These are phyloP conservation scores for Drosophila azteca DNA, from an alignment of 1,140 invertebrate species.

Conservation along the genomic window DNA sequence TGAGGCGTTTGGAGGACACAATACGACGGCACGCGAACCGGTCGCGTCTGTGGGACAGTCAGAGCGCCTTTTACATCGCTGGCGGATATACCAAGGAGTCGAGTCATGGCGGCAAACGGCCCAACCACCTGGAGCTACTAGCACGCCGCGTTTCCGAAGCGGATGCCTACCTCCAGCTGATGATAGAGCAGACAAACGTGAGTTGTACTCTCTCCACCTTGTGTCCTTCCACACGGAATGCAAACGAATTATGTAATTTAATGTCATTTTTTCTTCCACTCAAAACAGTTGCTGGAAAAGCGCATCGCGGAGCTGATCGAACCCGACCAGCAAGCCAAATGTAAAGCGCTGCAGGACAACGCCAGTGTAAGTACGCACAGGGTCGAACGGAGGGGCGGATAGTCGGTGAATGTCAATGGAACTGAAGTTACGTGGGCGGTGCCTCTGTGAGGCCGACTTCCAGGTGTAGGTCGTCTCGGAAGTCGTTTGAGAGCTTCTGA, in stretches of 20 bases:
- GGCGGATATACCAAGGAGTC: slow-evolving; percentile 81
- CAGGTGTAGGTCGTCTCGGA: slow-evolving; percentile 60
- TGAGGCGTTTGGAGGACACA: slow-evolving; percentile 96
- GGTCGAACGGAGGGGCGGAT: too few species aligned
- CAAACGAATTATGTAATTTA: slow-evolving; percentile 43
- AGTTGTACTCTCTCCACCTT: slow-evolving; percentile 51
- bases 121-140: slow-evolving; percentile 86
- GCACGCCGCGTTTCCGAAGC: slow-evolving; percentile 96
- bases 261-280: slow-evolving; percentile 52
- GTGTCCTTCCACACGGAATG: slow-evolving; percentile 29
- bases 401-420: background rate
- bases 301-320: slow-evolving; percentile 87
- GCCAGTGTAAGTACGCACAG: slow-evolving; percentile 70
- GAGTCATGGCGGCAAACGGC: slow-evolving; percentile 70
- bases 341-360: slow-evolving; percentile 86
- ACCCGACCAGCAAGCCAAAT: slow-evolving; percentile 87
- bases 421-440: background rate
- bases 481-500: slow-evolving; percentile 46
- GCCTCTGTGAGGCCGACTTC: slow-evolving; percentile 36
- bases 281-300: slow-evolving; percentile 86
- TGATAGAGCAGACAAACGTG: slow-evolving; percentile 96
- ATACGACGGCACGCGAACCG: slow-evolving; percentile 92
- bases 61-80: slow-evolving; percentile 65
- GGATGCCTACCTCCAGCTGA: slow-evolving; percentile 97
- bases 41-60: slow-evolving; percentile 84